A percentile compares a stretch with the other conserved stretches of the same genome.
phyloP scores from a whole-genome alignment of 1,140 invertebrate species.

The Chironomus tepperi region DNA sequence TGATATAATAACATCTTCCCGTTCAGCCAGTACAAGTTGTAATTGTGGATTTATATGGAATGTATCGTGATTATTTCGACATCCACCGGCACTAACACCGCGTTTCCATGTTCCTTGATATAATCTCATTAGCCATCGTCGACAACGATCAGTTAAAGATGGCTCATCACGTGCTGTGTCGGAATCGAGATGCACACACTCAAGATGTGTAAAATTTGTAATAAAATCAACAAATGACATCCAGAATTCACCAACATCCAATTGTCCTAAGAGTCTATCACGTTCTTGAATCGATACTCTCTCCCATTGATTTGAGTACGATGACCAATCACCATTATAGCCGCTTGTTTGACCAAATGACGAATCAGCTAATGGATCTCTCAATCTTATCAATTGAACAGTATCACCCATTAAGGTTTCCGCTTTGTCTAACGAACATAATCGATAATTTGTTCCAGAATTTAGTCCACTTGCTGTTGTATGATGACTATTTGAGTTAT shows the following conservation, averaged over 20 bases:
- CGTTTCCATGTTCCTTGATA: constrained; percentile 81
- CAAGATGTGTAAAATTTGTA: constrained; percentile 72
- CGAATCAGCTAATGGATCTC: constrained; percentile 51
- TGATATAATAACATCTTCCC: constrained; percentile 78
- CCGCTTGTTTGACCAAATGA: constrained; percentile 51
- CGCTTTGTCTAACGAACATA: constrained; percentile 72
- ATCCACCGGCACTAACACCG: constrained; percentile 84
- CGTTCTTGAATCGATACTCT: constrained; percentile 61
- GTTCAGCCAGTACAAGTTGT: constrained; percentile 68
- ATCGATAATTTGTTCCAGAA: constrained; percentile 64
- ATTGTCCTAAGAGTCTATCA: constrained; percentile 57
- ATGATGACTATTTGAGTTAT: constrained; percentile 24
- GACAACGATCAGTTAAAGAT: constrained; percentile 63
- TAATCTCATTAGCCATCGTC: constrained; percentile 73
- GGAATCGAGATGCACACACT: constrained; percentile 78
- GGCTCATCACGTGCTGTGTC: constrained; percentile 79
- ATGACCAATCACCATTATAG: constrained; percentile 63
- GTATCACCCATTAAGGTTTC: constrained; percentile 64
- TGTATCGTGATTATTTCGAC: constrained; percentile 81
- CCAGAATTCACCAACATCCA: constrained; percentile 76
- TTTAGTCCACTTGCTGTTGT: constrained; percentile 24
- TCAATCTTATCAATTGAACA: constrained; percentile 61
- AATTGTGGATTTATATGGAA: constrained; percentile 92
- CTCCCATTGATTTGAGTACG: constrained; percentile 63
- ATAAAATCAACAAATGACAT: constrained; percentile 79